Base-by-base conservation (phyloP, 2,888 invertebrate genomes). In the Dione vanillae region DNA sequence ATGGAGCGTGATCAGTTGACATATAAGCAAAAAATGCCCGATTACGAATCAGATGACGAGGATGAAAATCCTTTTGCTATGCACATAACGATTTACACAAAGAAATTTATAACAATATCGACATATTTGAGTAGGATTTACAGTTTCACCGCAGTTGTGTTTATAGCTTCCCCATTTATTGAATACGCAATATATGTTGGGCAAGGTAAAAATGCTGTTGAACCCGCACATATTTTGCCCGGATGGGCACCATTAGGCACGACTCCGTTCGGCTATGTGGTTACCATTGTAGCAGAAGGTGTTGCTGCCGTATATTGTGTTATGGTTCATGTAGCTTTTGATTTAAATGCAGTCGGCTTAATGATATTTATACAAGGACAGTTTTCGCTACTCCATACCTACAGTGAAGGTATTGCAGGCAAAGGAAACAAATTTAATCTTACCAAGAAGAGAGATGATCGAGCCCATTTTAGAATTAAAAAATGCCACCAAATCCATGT, bases 291-390 rank as follows among this genome's bases (percentile, higher is more conserved):
- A 1, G 72, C 80, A 19, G 92, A 92, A 77, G 72, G 76, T 1
- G 70, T 88, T 2, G 82, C 87, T 0, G 77, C 88, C 0, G 45
- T 82, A 2, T 91, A 86, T 69, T 87, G 85, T 52, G 88, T 90
- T 0, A 71, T 62, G 19, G 79, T 87, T 1, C 92, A 92, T 66
- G 72, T 81, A 12, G 83, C 82, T 2, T 92, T 90, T 68, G 92
- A 92, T 74, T 71, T 85, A 37, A 80, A 83, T 1, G 78, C 81
- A 10, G 79, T 89, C 0, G 89, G 89, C 0, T 75, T 89, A 9
- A 89, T 90, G 85, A 85, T 89, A 66, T 89, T 89, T 65, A 74
- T 85, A n/a, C 84, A 86, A 59, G 90, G 90, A 0, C 90, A 91
- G 74, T 90, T 85, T 75, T 72, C 78, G 9, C 72, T 83, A 40